Evolutionary conservation across 1,140 invertebrate species (phyloP).

Genomic region (Plodia interpunctella): DNA sequence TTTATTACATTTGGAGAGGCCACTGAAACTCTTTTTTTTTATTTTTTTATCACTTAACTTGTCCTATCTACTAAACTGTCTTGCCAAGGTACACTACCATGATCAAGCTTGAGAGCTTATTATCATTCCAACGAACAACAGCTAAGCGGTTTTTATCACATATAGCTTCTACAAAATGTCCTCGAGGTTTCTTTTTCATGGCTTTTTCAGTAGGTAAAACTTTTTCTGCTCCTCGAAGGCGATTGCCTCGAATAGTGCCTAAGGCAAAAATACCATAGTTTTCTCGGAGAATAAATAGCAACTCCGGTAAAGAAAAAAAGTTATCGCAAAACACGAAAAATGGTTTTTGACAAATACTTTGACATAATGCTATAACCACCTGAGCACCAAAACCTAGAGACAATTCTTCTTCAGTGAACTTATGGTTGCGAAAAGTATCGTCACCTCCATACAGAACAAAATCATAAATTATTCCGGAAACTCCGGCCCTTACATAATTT

Average conservation of each 20-base stretch:
- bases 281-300: not conserved
- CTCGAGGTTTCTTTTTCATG: not conserved
- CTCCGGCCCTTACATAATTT: constrained; percentile 45
- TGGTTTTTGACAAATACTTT: constrained; percentile 26
- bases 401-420: constrained; percentile 28
- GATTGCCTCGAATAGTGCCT: not conserved
- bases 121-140: not conserved
- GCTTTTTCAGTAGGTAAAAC: not conserved
- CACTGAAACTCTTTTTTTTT: too few species aligned
- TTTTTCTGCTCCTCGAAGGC: not conserved
- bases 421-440: constrained; percentile 29
- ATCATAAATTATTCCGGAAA: constrained; percentile 45
- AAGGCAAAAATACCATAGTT: not conserved
- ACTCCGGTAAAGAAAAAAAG: constrained; percentile 23
- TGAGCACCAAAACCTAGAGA: constrained; percentile 29
- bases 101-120: too few species aligned
- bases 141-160: not conserved
- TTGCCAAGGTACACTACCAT: too few species aligned
- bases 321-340: constrained; percentile 26
- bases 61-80: too few species aligned
- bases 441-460: constrained; percentile 49
- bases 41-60: too few species aligned
- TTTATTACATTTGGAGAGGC: too few species aligned
- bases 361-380: constrained; percentile 28
- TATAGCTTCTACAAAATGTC: not conserved